phyloP scores from a whole-genome alignment of 2,797 vertebrate genomes.

The Microcaecilia unicolor region DNA sequence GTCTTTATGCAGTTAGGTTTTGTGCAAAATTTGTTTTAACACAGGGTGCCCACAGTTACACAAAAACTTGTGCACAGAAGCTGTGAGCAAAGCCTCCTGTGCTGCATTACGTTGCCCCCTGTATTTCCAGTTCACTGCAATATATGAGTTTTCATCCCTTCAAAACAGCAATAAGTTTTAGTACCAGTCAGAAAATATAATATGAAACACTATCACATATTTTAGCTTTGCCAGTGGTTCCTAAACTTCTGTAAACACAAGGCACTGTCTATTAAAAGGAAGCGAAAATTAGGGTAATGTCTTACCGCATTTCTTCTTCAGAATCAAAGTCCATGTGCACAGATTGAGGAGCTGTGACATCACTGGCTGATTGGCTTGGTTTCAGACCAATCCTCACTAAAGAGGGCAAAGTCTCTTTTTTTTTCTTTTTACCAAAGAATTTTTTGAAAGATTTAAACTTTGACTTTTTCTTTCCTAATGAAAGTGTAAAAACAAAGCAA shows the following conservation, averaged over 20 bases:
- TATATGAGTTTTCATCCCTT: background rate
- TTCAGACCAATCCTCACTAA: conserved; percentile 47
- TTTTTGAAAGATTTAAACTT: conserved; percentile 77
- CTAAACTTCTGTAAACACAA: background rate
- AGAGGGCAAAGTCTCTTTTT: conserved; percentile 35
- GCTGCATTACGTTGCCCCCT: too few relatives aligned
- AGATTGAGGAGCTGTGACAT: conserved; percentile 49
- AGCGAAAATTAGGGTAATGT: too few relatives aligned
- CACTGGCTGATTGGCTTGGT: conserved; percentile 67
- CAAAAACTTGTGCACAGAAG: too few relatives aligned
- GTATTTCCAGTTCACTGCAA: too few relatives aligned
- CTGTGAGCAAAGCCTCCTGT: too few relatives aligned
- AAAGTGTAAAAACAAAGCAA: background rate
- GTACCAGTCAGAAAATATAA: too few relatives aligned
- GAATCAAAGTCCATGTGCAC: conserved; percentile 50
- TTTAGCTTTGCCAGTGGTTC: too few relatives aligned
- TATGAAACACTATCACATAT: too few relatives aligned
- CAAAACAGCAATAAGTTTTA: background rate
- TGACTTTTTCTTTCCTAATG: conserved; percentile 74
- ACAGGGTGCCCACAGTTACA: too few relatives aligned
- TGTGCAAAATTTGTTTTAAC: too few relatives aligned
- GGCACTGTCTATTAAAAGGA: too few relatives aligned
- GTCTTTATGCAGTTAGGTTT: too few relatives aligned
- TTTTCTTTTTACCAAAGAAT: conserved; percentile 73
- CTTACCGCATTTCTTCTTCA: conserved; percentile 72